Evolutionary conservation across 2,113 vertebrate species (phyloP).

Genomic region (Tachysurus vachellii): DNA sequence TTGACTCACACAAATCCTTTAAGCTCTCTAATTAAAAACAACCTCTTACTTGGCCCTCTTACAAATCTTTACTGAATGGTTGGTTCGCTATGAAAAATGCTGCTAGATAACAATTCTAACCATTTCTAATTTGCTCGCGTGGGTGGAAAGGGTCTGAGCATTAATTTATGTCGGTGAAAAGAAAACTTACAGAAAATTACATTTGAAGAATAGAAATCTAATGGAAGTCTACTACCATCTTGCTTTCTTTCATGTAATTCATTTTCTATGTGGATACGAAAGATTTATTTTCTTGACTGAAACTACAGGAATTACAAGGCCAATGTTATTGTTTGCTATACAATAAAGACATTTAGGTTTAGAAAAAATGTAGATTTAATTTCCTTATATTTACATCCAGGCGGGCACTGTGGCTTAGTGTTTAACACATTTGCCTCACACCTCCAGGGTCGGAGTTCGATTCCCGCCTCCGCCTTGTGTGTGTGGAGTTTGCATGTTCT

Average conservation of each 20-base stretch:
- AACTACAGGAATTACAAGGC: neutral
- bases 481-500: too few species aligned
- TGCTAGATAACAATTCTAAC: neutral
- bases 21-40: neutral
- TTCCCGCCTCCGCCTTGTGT: too few species aligned
- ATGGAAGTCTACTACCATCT: neutral
- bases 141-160: neutral
- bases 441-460: too few species aligned
- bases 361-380: neutral
- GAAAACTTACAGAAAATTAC: neutral
- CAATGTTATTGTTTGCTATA: neutral
- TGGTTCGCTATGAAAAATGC: neutral
- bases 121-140: too few species aligned
- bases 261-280: neutral
- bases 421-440: too few species aligned
- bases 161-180: neutral
- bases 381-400: neutral
- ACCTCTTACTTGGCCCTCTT: neutral
- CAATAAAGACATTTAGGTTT: neutral
- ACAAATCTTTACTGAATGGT: neutral
- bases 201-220: neutral
- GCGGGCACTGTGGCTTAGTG: too few species aligned
- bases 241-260: neutral
- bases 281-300: neutral
- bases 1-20: neutral